Base-by-base conservation (phyloP, 2,113 vertebrate species). In the Lagenorhynchus albirostris region DNA sequence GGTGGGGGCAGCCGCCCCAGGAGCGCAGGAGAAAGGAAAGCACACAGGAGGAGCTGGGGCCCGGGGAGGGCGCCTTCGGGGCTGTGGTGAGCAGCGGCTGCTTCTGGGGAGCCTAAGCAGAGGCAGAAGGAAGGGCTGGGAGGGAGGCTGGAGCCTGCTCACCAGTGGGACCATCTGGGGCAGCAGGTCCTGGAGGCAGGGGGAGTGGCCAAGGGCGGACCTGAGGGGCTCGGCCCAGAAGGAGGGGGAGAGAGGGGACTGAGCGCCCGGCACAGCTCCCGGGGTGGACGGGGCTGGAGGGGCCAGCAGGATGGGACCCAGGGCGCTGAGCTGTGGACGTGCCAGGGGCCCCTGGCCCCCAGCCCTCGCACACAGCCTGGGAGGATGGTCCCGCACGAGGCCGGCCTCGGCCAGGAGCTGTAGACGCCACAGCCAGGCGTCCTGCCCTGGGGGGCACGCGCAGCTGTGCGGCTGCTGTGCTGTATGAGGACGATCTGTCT, bases 271-370 rank as follows among this genome's bases (percentile, higher is more conserved):
- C 60, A 15, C 2, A 8, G 14, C 15, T 25, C 55, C 74, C 4
- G 7, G 31, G 21, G 12, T 17, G n/a, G 65, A 6, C 6, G 26
- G 55, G 25, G 38, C 12, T 50, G 10, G 5, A 1, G 20, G 41
- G n/a, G 38, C 18, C 86, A 8, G 15, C 25, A 5, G 58, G n/a
- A 17, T 29, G 2, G 47, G 74, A 2, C 62, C 29, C 15, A 5
- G 5, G 38, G 26, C 33, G 31, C 6, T 2, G 41, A 15, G 31
- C 13, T 31, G 10, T 0, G 7, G 62, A 70, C 14, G 0, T 8
- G 5, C 10, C 1, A 4, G 5, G 33, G 23, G 6, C 3, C 2
- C 31, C 29, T 6, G 0, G 25, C 85, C 26, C 25, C 2, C 25
- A 1, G 41, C 7, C 44, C 29, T 8, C 18, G 50, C 36, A 23